Conservation (phyloP, 2,797 vertebrate species). For the Eutrigla gurnardus region DNA sequence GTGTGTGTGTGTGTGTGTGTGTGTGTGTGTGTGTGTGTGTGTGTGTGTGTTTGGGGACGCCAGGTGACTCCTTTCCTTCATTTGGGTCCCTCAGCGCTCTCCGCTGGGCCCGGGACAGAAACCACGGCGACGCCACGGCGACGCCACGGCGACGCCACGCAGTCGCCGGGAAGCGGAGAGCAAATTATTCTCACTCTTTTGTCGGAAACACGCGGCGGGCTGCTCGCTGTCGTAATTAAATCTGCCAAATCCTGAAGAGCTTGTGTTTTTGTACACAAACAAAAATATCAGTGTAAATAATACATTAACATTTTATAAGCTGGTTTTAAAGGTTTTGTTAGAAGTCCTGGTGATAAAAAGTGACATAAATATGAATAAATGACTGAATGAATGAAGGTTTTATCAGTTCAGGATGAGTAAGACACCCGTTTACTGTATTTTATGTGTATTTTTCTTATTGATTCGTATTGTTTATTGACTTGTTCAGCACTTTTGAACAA, state of each 20-base stretch:
- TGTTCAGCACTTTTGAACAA: too few species aligned
- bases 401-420: too few species aligned
- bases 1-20: too few species aligned
- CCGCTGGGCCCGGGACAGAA: constrained; percentile 71
- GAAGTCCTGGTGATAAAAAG: not conserved
- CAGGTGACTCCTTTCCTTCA: constrained; percentile 83
- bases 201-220: constrained; percentile 83
- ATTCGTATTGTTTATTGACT: too few species aligned
- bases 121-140: constrained; percentile 10
- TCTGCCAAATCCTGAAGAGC: constrained; percentile 78
- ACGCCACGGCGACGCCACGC: constrained; percentile 78
- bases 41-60: constrained; percentile 53
- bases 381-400: too few species aligned
- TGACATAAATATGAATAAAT: not conserved
- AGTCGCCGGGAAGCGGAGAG: constrained; percentile 79
- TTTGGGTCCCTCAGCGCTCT: constrained; percentile 78
- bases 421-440: too few species aligned
- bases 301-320: not conserved
- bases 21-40: too few species aligned
- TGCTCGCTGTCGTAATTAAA: constrained; percentile 82
- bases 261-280: constrained; percentile 64
- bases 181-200: constrained; percentile 82
- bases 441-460: too few species aligned
- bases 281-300: constrained; percentile 9
- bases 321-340: not conserved